Percentiles rank a stretch among this genome's conserved stretches.
phyloP scores from a whole-genome alignment of 2,888 invertebrate species.

The Xestoiulus laeticollis region DNA sequence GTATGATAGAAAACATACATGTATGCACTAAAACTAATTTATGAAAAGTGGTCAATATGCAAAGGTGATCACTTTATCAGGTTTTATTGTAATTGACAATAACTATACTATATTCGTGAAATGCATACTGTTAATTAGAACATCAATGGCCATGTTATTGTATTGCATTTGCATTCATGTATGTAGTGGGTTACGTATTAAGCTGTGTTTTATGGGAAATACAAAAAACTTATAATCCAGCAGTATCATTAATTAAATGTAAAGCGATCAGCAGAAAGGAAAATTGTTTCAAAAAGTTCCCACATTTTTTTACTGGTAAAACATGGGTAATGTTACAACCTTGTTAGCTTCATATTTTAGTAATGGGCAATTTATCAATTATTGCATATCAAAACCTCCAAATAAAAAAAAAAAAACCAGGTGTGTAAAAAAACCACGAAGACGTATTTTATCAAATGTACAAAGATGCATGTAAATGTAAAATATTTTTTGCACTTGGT shows the following conservation, averaged over 20 bases:
- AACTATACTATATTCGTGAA: no score
- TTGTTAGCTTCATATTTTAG: background rate
- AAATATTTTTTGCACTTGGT: background rate
- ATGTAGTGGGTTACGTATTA: background rate
- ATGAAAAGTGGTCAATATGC: no score
- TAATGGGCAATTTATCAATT: constrained; percentile 4
- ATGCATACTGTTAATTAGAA: background rate
- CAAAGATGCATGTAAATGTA: background rate
- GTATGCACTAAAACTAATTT: no score
- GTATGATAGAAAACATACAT: no score
- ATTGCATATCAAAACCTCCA: background rate
- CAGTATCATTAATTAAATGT: background rate
- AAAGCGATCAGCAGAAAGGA: background rate
- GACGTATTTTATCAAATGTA: background rate
- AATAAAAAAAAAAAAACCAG: background rate
- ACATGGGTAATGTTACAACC: background rate
- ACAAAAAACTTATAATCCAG: background rate
- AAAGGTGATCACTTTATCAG: no score
- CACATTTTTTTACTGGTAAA: background rate
- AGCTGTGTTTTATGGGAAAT: background rate
- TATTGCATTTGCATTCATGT: background rate
- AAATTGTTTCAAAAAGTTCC: background rate
- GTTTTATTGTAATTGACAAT: no score
- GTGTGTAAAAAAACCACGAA: background rate
- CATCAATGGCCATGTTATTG: background rate